Conservation (phyloP, 1,140 invertebrate species). For the Anthonomus grandis region DNA sequence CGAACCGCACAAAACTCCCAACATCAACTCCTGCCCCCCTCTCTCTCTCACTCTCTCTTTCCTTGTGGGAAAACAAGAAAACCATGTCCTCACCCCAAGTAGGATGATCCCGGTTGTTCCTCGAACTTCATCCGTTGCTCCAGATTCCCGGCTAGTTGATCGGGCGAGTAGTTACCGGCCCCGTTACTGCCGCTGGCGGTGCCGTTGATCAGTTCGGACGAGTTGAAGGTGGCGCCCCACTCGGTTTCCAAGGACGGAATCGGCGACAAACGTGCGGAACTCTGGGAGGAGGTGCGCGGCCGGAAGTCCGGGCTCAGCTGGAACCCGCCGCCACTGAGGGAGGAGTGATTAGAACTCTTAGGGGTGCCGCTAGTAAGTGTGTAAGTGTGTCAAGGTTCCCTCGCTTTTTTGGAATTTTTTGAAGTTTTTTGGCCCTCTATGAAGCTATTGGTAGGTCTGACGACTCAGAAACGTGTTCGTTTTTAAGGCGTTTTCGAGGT, state of each 20-base stretch:
- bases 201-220: constrained; percentile 40
- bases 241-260: constrained; percentile 83
- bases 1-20: too few relatives aligned
- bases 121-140: constrained; percentile 84
- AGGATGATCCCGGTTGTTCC: constrained; percentile 59
- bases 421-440: too few relatives aligned
- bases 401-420: too few relatives aligned
- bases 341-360: constrained; percentile 25
- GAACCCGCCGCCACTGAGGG: constrained; percentile 55
- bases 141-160: constrained; percentile 72
- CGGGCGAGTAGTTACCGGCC: constrained; percentile 50
- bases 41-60: too few relatives aligned
- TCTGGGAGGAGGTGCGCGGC: constrained; percentile 88
- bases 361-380: too few relatives aligned
- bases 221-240: constrained; percentile 58
- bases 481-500: too few relatives aligned
- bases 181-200: too few relatives aligned
- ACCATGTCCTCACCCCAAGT: constrained; percentile 64
- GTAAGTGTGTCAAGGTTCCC: too few relatives aligned
- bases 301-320: constrained; percentile 85
- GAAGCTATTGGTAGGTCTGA: too few relatives aligned
- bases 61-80: too few relatives aligned
- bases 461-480: too few relatives aligned
- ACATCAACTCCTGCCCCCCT: too few relatives aligned
- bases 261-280: constrained; percentile 88